Base-by-base conservation (phyloP, 2,113 vertebrate genomes). In the Melierax canorus region DNA sequence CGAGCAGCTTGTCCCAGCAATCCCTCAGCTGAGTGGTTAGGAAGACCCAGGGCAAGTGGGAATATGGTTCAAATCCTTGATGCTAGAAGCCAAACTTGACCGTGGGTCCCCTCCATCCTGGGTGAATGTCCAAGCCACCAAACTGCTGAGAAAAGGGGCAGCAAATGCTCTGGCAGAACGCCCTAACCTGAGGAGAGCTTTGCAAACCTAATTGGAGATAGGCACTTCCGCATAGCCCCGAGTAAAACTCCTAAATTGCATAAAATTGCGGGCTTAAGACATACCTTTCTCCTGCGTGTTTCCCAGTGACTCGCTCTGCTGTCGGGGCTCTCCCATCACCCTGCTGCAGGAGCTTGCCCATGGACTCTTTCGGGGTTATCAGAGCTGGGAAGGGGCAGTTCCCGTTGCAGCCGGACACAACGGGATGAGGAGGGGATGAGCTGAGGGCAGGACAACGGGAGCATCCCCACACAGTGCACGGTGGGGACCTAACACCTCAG, bases 391-490 rank as follows among this genome's bases (percentile, higher is more conserved):
- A 1, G 7, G 60, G 15, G 87, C 87, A 3, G 46, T 1, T 51
- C 72, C 55, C 29, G 0, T 7, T 2, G 34, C 36, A 29, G 34
- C n/a, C 2, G 4, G n/a, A 27, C 30, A 6, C 50, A 2, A 17
- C 1, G 15, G 76, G 72, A 4, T 3, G 14, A 74, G 58, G 27
- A 6, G 32, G 51, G 63, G 68, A 34, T 2, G 32, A 58, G 58
- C 23, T 4, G 53, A 8, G 60, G 14, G 3, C 30, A 27, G 89
- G 55, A 19, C 10, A 51, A 6, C 4, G 1, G 34, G 24, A 72
- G 34, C 76, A 48, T 43, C 79, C 50, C 30, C 56, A 2, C 3
- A 1, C 50, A 5, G 20, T 0, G 10, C 39, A 10, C 7, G 2
- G 7, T 7, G 14, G 19, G 7, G 23, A 30, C 48, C 8, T 5